Percentiles rank a stretch among this genome's conserved stretches.
These are phyloP conservation scores for Thymelicus sylvestris DNA, from an alignment of 2,888 invertebrate genomes.

Conservation along the genomic window DNA sequence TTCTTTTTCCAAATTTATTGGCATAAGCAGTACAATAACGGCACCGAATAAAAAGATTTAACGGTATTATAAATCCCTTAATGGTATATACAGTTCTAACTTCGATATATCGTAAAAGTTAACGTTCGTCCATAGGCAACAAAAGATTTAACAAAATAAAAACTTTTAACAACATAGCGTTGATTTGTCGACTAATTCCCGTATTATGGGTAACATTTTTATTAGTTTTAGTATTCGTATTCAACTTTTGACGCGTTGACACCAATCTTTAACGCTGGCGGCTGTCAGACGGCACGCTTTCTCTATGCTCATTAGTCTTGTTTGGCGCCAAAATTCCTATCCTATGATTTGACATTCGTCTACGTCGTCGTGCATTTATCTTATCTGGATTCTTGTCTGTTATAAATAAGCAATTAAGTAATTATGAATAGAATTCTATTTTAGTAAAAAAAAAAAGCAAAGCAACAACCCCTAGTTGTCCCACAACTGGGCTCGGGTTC, in stretches of 20 bases:
- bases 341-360: constrained; percentile 56
- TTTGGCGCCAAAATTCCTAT: constrained; percentile 79
- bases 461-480: too few species aligned
- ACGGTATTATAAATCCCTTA: neutral
- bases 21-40: constrained; percentile 9
- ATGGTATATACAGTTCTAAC: neutral
- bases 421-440: neutral
- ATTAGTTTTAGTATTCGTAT: constrained; percentile 43
- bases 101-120: constrained; percentile 22
- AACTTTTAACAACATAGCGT: constrained; percentile 24
- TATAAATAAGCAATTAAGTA: neutral
- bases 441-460: too few species aligned
- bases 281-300: constrained; percentile 65
- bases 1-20: neutral
- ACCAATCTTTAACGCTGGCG: constrained; percentile 60
- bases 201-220: constrained; percentile 35
- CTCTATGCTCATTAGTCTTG: constrained; percentile 54
- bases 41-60: constrained; percentile 18
- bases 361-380: constrained; percentile 33
- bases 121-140: constrained; percentile 24
- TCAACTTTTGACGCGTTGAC: constrained; percentile 54
- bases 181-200: constrained; percentile 39
- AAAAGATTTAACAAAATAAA: constrained; percentile 29
- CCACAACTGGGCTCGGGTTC: too few species aligned
- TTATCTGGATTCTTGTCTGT: constrained; percentile 32